Conservation (phyloP, 2,113 vertebrate genomes). For the Brachypodius melanocephalos region DNA sequence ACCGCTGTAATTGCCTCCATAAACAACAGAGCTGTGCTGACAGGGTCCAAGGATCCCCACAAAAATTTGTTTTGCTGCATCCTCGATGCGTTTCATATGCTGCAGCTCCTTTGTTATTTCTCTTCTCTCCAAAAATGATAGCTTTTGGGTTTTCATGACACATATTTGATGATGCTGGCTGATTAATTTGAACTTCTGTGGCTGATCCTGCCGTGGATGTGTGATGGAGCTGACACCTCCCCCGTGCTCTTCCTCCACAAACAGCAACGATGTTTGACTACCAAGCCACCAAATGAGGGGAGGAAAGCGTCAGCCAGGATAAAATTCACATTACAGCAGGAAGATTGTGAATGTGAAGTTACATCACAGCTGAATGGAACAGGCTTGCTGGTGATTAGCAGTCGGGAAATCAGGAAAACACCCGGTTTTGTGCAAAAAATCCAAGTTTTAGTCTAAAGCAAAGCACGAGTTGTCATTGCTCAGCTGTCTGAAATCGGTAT, state of each 20-base stretch:
- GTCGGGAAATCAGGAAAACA: constrained; percentile 5
- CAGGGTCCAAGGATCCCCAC: neutral
- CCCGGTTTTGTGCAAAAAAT: constrained; percentile 21
- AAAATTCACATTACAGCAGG: constrained; percentile 21
- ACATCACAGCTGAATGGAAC: constrained; percentile 28
- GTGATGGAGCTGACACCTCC: neutral
- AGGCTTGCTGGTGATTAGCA: constrained; percentile 53
- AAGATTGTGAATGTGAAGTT: constrained; percentile 36
- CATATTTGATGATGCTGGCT: neutral
- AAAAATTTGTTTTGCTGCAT: neutral
- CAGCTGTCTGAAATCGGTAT: neutral
- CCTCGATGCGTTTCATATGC: neutral
- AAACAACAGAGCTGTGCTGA: neutral
- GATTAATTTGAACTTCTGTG: neutral
- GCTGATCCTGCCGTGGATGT: neutral
- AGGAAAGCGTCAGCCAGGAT: constrained; percentile 45
- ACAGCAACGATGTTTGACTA: neutral
- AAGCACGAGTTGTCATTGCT: neutral
- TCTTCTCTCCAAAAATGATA: neutral
- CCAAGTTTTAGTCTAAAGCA: neutral
- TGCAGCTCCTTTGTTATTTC: neutral
- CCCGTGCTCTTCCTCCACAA: neutral
- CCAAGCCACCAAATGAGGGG: neutral
- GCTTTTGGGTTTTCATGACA: neutral
- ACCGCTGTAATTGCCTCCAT: neutral